Evolutionary conservation across 2,888 invertebrate genomes (phyloP), one percentile per base, ranked within the genome.

Genomic region (Diabrotica balteata): DNA sequence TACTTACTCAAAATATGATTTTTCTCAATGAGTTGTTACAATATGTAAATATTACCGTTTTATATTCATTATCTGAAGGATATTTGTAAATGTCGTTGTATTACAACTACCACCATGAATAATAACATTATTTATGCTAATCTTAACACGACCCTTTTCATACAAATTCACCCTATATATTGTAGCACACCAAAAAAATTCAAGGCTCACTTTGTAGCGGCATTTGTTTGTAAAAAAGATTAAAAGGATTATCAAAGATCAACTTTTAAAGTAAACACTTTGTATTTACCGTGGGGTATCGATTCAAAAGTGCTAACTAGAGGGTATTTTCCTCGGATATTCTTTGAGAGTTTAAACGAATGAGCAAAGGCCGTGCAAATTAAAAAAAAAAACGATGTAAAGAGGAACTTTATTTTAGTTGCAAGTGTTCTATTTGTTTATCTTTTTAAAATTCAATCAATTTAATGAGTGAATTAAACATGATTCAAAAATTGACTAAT

Each of bases 261-360:
- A 66, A 68, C 67, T 70, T 70, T 70, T 70, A 68, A 57, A 70
- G 60, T 65, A 68, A 68, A 68, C 70, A 70, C 60, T 57, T 50
- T 32, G 64, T 68, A 61, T 68, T 68, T 62, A 55, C 53, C 22
- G 46, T 50, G 45, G 63, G 11, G 63, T 65, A 65, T 61, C 53
- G 61, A 61, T 61, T 65, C 52, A 11, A 49, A 53, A 65, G 55
- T 63, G 64, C 59, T 60, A 50, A 52, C 60, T 50, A 57, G 44
- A 47, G 52, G 45, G 43, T 43, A 42, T 49, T 55, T 32, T 61
- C 54, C 42, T 45, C 45, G 57, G 57, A 57, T 50, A 63, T 43
- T 63, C 8, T 42, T n/a, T 45, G 51, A 60, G 17, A 42, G 32
- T 32, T 9, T 32, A 7, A 22, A 53, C 42, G 47, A 47, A 47